Percentiles rank a stretch among this genome's conserved stretches.
phyloP scores from a whole-genome alignment of 2,797 vertebrate genomes.

The Chaetophractus vellerosus region DNA sequence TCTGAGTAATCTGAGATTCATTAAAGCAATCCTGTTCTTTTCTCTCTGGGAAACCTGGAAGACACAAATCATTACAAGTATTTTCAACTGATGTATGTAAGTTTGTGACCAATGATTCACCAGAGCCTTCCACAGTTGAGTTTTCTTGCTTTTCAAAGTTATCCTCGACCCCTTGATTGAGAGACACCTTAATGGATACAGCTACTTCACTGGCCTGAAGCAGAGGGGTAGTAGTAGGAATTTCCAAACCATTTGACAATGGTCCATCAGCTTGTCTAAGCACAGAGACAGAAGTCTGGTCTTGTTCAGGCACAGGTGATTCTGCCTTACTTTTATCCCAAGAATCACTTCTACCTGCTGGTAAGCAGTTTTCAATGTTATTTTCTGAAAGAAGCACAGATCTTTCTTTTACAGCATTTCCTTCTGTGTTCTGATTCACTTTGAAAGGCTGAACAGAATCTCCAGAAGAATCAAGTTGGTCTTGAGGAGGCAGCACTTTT shows the following conservation, averaged over 20 bases:
- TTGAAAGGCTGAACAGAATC: constrained; percentile 81
- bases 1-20: constrained; percentile 83
- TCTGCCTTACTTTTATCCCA: constrained; percentile 86
- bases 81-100: constrained; percentile 80
- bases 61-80: constrained; percentile 84
- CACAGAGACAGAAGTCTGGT: constrained; percentile 50
- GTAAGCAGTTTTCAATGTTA: constrained; percentile 67
- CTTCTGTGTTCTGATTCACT: constrained; percentile 79
- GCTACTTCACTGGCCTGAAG: constrained; percentile 86
- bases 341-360: constrained; percentile 65
- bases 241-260: constrained; percentile 78
- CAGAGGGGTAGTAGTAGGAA: constrained; percentile 59
- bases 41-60: constrained; percentile 88
- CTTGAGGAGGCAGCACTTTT: constrained; percentile 84
- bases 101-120: constrained; percentile 79
- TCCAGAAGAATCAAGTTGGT: constrained; percentile 75
- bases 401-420: constrained; percentile 84
- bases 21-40: constrained; percentile 85
- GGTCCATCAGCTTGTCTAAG: constrained; percentile 75
- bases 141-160: constrained; percentile 88
- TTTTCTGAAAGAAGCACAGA: constrained; percentile 78
- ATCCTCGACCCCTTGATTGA: constrained; percentile 87
- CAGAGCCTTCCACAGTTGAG: constrained; percentile 66
- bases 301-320: constrained; percentile 78
- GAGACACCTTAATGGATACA: constrained; percentile 84